phyloP scores from a whole-genome alignment of 2,797 vertebrate genomes.

The Sebastes flavidus region DNA sequence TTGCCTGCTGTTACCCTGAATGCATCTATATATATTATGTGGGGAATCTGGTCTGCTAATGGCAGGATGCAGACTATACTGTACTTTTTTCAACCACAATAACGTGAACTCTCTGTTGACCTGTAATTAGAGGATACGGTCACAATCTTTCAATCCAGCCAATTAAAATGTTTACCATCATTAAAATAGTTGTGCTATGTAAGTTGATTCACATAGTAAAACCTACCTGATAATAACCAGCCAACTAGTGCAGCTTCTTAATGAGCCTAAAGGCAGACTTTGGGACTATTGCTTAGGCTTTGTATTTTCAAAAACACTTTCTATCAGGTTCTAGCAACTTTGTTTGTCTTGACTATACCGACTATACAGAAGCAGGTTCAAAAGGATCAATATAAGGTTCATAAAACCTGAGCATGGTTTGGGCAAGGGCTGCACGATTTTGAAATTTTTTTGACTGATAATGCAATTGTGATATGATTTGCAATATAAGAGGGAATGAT shows the following conservation, averaged over 20 bases:
- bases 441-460: no score
- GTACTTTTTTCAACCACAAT: neutral
- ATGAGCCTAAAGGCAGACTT: neutral
- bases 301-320: neutral
- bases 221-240: neutral
- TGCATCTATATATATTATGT: neutral
- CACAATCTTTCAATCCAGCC: neutral
- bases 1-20: neutral
- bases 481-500: no score
- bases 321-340: neutral
- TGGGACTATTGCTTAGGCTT: neutral
- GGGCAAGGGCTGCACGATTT: neutral
- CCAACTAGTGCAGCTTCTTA: neutral
- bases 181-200: neutral
- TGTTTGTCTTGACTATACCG: no score
- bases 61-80: neutral
- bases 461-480: no score
- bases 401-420: neutral
- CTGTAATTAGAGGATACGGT: neutral
- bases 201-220: neutral
- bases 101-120: neutral
- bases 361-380: neutral
- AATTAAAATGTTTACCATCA: neutral
- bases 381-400: neutral
- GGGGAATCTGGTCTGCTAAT: constrained; percentile 1